Evolutionary conservation across 2,113 vertebrate species (phyloP), one percentile per base, ranked within the genome.

Genomic region (Muntiacus reevesi): DNA sequence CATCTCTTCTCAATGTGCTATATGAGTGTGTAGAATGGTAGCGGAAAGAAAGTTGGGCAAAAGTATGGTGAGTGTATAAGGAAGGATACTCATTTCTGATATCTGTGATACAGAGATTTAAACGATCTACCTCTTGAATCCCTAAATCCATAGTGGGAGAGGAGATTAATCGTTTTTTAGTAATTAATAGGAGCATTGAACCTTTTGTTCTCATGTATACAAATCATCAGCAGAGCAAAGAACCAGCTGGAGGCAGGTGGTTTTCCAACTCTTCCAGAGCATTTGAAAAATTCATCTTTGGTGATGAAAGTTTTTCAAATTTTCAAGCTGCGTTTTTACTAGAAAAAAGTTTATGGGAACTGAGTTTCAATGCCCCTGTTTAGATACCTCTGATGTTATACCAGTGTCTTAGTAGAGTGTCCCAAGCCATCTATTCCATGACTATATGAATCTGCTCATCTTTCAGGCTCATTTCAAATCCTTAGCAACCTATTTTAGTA

Each of bases 161-260:
- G 55, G 88, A 92, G 82, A 96, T 95, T 84, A 82, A 95, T 96
- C 67, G 60, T 81, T 93, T 94, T 93, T 87, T 52, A 57, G 86
- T 97, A 94, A 97, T 95, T 97, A 97, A 93, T 95, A 96, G 89
- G 91, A 91, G 93, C 86, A 76, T 36, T 89, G 96, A 98, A 91
- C 95, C 88, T 95, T 97, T 97, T 87, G 78, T 95, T 97, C 95
- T 88, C 89, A 64, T 82, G 94, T 52, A 82, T 54, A 95, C 91
- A 98, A 94, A 87, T 93, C 97, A 91, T 97, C 95, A 96, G 47
- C 78, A 36, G 96, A 96, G 82, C 76, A 67, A 71, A 87, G 52
- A 59, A 43, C 54, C 94, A 97, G 91, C 78, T 97, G 94, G 91
- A 97, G 83, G 86, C 78, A 87, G 82, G 88, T 87, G 67, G 74